phyloP scores from a whole-genome alignment of 2,113 vertebrate genomes.

The Apaloderma vittatum region DNA sequence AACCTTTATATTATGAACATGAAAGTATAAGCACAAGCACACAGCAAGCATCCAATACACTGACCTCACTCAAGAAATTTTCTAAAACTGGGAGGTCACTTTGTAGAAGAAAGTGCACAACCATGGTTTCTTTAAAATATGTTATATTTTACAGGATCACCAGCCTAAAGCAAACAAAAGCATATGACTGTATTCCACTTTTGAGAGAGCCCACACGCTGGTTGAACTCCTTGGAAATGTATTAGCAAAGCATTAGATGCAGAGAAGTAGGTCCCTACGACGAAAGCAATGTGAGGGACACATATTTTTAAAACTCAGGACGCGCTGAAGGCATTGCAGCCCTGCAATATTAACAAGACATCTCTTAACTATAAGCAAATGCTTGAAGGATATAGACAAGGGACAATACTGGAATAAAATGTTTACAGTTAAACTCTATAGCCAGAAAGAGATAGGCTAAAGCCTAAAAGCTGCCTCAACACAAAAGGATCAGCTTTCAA shows the following conservation, averaged over 20 bases:
- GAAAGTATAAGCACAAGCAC: not conserved
- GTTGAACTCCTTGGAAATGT: not conserved
- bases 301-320: not conserved
- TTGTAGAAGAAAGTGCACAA: not conserved
- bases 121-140: not conserved
- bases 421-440: constrained; percentile 20
- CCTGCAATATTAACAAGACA: not conserved
- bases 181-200: not conserved
- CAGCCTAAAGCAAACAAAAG: constrained; percentile 12
- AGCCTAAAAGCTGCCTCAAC: constrained; percentile 47
- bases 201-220: not conserved
- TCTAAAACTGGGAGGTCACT: not conserved
- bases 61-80: not conserved
- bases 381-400: not conserved
- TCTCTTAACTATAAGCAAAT: constrained; percentile 34
- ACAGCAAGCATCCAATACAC: not conserved
- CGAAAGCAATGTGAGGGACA: not conserved
- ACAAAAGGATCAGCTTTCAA: constrained; percentile 58
- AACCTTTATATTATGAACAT: not conserved
- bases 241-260: not conserved
- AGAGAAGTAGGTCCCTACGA: not conserved
- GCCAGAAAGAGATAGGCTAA: constrained; percentile 43
- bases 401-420: constrained; percentile 19
- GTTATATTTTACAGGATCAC: not conserved
- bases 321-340: not conserved